Evolutionary conservation across 2,113 vertebrate genomes (phyloP), one percentile per base, ranked within the genome.

Genomic region (Actenoides lindsayi): DNA sequence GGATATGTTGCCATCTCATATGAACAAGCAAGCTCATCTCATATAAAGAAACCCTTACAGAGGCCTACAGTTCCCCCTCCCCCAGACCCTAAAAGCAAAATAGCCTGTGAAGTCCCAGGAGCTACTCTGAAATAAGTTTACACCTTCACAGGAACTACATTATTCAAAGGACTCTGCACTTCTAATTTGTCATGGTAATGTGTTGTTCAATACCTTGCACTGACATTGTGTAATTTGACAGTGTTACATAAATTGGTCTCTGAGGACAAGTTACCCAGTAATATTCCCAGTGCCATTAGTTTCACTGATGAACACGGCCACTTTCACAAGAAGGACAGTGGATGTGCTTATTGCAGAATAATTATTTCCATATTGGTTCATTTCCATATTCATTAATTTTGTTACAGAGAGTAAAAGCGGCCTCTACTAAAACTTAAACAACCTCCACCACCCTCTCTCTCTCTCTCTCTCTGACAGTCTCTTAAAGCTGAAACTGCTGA

Each of bases 301-400:
- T 95, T 94, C 87, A 68, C 71, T 90, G 92, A 84, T 77, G 69
- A 94, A 65, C 82, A 80, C 2, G n/a, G 85, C 80, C 92, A 75
- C 59, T 88, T 73, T 5, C 82, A 80, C 79, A 60, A 85, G 87
- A 71, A 96, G 90, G 91, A 95, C 91, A 93, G 88, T 95, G 51
- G 17, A 74, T 46, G 54, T 6, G 46, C 89, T 90, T 89, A 93
- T 91, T 96, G 44, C 73, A 70, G 79, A 90, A 90, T 96, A 96
- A 96, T 95, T 97, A 94, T 96, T 96, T 92, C 90, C 95, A 94
- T 94, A 96, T 94, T 95, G 94, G 89, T 89, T 51, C 50, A 94
- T 96, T 96, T 92, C 90, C 95, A 94, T 94, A 96, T 94, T 94
- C 92, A 87, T 89, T 96, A 94, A 95, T 96, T 94, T 94, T 89